phyloP scores from a whole-genome alignment of 2,797 vertebrate species.

The Myiotriccus ornatus region DNA sequence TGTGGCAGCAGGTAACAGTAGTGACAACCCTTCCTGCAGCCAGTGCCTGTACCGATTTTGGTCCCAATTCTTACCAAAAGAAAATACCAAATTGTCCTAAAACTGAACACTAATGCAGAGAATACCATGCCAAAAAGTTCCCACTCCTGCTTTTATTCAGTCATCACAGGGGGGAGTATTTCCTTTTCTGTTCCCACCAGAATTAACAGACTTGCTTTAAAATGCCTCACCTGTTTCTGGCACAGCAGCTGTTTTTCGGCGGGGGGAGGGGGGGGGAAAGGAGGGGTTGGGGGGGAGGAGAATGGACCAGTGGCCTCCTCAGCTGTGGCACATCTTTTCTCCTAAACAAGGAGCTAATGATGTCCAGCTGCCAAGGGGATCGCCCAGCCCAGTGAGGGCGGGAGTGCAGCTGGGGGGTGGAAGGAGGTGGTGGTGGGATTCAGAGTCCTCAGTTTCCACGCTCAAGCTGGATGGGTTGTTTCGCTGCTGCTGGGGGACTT shows the following conservation, averaged over 20 bases:
- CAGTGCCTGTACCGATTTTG: not conserved
- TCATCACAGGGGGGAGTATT: accelerated
- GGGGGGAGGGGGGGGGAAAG: too few relatives aligned
- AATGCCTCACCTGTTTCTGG: not conserved
- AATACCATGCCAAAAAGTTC: not conserved
- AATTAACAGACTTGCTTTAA: not conserved
- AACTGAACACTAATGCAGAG: not conserved
- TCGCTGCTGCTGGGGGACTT: too few relatives aligned
- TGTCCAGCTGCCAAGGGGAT: not conserved
- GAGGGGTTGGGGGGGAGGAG: too few relatives aligned
- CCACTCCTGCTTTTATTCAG: not conserved
- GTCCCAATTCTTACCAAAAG: not conserved
- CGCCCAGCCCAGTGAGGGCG: not conserved
- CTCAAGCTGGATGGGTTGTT: accelerated
- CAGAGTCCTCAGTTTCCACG: accelerated
- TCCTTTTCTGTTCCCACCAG: too few relatives aligned
- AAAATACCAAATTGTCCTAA: not conserved
- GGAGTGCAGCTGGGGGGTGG: too few relatives aligned
- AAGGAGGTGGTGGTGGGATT: not conserved
- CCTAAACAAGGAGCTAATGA: too few relatives aligned
- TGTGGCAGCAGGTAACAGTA: not conserved
- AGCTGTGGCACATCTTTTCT: not conserved
- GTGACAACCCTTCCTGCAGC: not conserved
- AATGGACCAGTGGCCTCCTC: too few relatives aligned
- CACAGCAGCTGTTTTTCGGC: not conserved